phyloP scores from a whole-genome alignment of 2,797 vertebrate species.

The Syngnathus rostellatus region DNA sequence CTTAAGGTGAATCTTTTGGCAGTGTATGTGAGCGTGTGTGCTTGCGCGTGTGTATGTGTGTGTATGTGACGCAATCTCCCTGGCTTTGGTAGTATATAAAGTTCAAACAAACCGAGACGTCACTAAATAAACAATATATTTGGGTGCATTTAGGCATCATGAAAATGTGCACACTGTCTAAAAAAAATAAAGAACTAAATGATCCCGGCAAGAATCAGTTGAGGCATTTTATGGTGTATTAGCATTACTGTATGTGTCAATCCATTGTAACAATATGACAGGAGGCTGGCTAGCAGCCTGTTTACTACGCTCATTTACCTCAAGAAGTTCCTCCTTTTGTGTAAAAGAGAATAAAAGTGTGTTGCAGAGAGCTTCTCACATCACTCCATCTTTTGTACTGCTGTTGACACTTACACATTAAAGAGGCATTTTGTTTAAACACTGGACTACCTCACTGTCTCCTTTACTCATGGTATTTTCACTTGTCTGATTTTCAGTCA shows the following conservation, averaged over 20 bases:
- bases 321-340: conserved; percentile 98
- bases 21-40: conserved; percentile 56
- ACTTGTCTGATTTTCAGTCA: not conserved
- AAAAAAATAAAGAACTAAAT: conserved; percentile 47
- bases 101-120: conserved; percentile 50
- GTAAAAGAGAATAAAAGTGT: conserved; percentile 72
- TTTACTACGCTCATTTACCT: conserved; percentile 99
- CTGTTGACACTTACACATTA: conserved; percentile 99
- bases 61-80: conserved; percentile 72
- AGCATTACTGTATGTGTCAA: conserved; percentile 80
- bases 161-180: conserved; percentile 74
- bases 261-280: conserved; percentile 77
- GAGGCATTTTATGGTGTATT: conserved; percentile 82
- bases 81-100: conserved; percentile 85
- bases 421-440: conserved; percentile 99
- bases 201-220: conserved; percentile 81
- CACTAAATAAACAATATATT: conserved; percentile 73
- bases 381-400: conserved; percentile 99
- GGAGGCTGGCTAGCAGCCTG: conserved; percentile 82
- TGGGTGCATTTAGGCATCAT: conserved; percentile 79
- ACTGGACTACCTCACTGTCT: conserved; percentile 36
- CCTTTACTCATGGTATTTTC: not conserved
- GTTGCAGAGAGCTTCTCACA: conserved; percentile 81
- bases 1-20: conserved; percentile 86
- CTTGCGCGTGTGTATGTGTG: not conserved